Conservation (phyloP, 2,797 vertebrate genomes). For the Gobio occitaniae region DNA sequence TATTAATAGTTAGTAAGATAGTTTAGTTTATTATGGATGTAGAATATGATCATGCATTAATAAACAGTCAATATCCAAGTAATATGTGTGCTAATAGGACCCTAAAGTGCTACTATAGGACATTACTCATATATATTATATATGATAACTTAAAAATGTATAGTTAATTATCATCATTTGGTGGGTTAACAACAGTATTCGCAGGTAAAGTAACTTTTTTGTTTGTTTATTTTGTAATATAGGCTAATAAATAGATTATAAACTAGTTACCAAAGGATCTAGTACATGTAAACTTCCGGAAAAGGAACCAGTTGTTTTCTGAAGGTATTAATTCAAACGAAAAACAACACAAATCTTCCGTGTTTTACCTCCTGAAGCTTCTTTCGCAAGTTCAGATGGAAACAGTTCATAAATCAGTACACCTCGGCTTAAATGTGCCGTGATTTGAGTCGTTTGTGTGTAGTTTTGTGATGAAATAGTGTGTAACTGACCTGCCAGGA, state of each 20-base stretch:
- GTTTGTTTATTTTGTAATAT: neutral
- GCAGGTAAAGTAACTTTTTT: neutral
- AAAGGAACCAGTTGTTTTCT: neutral
- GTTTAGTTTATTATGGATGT: neutral
- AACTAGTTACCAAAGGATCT: neutral
- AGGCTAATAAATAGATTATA: neutral
- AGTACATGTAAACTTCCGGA: neutral
- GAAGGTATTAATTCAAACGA: neutral
- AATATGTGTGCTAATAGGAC: neutral
- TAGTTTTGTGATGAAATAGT: neutral
- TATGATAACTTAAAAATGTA: neutral
- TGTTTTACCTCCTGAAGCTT: neutral
- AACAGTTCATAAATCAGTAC: neutral
- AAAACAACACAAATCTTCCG: neutral
- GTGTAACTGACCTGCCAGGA: constrained; percentile 86
- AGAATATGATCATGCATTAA: neutral
- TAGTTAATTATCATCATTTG: neutral
- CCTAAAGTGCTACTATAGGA: too few relatives aligned
- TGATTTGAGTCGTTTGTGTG: neutral
- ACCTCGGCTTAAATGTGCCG: neutral
- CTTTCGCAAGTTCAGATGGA: neutral
- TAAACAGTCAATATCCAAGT: neutral
- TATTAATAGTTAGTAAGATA: neutral
- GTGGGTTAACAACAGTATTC: neutral
- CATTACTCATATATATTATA: too few relatives aligned